These are phyloP conservation scores for Nasonia oneida DNA, from an alignment of 2,888 invertebrate species.

Conservation along the genomic window DNA sequence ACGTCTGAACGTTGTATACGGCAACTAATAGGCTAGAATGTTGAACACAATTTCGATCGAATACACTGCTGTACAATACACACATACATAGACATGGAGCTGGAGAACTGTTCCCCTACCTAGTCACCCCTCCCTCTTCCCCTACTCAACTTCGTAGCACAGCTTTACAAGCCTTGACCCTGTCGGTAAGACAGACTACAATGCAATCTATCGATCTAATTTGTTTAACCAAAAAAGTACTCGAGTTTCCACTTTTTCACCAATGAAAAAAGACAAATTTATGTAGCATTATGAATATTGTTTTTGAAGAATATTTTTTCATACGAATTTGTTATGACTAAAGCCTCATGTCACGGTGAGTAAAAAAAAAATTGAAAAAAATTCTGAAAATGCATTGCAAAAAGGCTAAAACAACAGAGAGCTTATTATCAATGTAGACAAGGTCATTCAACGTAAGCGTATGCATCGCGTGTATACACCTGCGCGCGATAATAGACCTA, in stretches of 20 bases:
- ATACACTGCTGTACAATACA: neutral
- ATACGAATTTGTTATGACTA: no score
- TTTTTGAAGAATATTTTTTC: no score
- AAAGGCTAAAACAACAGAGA: neutral
- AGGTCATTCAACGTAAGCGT: constrained; percentile 37
- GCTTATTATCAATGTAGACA: constrained; percentile 36
- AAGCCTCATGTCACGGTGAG: no score
- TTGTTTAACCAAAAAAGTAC: neutral
- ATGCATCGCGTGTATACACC: constrained; percentile 46
- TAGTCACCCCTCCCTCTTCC: neutral
- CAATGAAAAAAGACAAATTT: no score
- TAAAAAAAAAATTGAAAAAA: neutral
- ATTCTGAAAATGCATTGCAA: neutral
- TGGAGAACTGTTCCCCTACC: neutral
- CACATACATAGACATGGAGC: neutral
- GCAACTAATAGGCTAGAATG: neutral
- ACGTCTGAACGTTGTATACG: neutral
- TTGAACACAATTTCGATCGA: neutral
- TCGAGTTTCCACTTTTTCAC: neutral
- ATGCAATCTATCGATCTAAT: neutral
- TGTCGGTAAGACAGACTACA: constrained; percentile 17
- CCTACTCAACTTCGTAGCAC: neutral
- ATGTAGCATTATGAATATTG: no score
- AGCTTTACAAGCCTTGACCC: neutral
- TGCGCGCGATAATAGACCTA: constrained; percentile 39